A percentile compares a stretch with the other conserved stretches of the same genome.
These are phyloP conservation scores for Drosophila tsacasi DNA, from an alignment of 1,140 invertebrate genomes.

Conservation along the genomic window DNA sequence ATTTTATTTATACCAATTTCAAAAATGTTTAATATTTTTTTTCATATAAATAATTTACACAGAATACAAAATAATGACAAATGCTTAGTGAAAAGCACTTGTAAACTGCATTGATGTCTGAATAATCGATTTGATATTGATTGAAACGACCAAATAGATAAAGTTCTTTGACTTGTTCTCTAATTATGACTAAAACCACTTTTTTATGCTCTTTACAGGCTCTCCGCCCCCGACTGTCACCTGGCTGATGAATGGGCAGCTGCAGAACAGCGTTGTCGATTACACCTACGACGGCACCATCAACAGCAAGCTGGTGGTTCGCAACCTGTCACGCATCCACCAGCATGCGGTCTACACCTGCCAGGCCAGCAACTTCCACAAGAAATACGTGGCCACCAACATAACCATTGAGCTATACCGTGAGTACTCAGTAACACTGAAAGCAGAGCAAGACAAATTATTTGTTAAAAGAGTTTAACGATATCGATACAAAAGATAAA, in stretches of 20 bases:
- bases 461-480: neutral
- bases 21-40: no score
- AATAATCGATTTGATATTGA: no score
- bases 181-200: neutral
- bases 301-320: slow-evolving; percentile 86
- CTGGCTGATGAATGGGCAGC: slow-evolving; percentile 93
- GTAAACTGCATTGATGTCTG: neutral
- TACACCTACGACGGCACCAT: slow-evolving; percentile 83
- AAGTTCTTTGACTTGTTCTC: neutral
- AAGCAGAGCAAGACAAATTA: neutral
- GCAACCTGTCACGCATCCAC: slow-evolving; percentile 88
- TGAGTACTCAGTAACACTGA: slow-evolving; percentile 85
- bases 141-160: no score
- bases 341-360: slow-evolving; percentile 93
- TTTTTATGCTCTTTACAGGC: slow-evolving; percentile 87
- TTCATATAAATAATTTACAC: neutral
- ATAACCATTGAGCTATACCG: slow-evolving; percentile 91
- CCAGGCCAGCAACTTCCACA: slow-evolving; percentile 92
- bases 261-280: slow-evolving; percentile 86
- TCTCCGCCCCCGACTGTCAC: slow-evolving; percentile 92
- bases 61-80: neutral
- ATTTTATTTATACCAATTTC: neutral
- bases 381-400: slow-evolving; percentile 88
- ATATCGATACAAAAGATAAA: neutral
- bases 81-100: neutral